Evolutionary conservation across 2,797 vertebrate genomes (phyloP).

Genomic region (Cyprinella venusta): DNA sequence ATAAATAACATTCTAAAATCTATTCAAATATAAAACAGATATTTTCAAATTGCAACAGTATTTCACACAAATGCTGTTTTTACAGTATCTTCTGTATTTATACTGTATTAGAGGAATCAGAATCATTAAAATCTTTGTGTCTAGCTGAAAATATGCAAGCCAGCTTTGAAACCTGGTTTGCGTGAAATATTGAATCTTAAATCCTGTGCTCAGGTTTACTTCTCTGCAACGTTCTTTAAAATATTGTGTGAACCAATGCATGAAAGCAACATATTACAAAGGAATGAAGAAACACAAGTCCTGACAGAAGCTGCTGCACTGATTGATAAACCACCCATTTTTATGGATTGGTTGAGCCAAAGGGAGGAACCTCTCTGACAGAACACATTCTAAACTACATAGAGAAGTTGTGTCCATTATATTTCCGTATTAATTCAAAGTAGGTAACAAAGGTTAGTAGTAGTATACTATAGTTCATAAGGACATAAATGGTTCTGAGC

Average conservation of each 20-base stretch:
- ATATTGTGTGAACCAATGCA: not conserved
- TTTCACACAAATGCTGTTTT: not conserved
- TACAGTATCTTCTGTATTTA: not conserved
- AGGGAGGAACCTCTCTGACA: slow-evolving; percentile 4
- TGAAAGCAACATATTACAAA: slow-evolving; percentile 24
- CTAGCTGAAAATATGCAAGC: not conserved
- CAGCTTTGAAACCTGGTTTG: not conserved
- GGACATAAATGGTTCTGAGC: not conserved
- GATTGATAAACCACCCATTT: slow-evolving; percentile 12
- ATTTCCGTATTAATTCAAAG: not conserved
- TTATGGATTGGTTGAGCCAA: slow-evolving; percentile 6
- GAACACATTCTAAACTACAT: slow-evolving; percentile 9
- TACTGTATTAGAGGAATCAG: not conserved
- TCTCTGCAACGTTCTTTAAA: not conserved
- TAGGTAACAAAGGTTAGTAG: not conserved
- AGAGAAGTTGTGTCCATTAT: not conserved
- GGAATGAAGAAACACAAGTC: slow-evolving; percentile 48
- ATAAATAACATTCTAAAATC: not conserved
- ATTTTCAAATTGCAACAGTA: not conserved
- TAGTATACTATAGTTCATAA: not conserved
- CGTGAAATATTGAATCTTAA: not conserved
- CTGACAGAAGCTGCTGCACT: slow-evolving; percentile 32
- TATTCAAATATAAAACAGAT: not conserved
- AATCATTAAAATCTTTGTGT: not conserved
- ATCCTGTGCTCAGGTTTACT: not conserved